phyloP scores from a whole-genome alignment of 2,888 invertebrate species.

The Arge pagana region DNA sequence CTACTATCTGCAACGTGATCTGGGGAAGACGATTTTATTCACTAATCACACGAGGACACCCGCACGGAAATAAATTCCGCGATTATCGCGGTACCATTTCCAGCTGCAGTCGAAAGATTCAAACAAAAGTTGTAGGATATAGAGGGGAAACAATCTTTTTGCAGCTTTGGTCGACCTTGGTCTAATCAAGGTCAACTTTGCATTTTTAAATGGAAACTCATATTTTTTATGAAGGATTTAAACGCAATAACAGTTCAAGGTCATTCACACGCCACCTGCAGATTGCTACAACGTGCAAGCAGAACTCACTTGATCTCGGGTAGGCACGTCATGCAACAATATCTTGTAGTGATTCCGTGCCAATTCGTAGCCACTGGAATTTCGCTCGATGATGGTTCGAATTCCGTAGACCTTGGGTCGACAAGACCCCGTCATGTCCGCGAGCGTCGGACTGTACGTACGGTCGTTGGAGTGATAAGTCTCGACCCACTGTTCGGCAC shows the following conservation, averaged over 20 bases:
- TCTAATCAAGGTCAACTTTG: no score
- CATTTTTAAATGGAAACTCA: no score
- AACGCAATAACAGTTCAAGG: no score
- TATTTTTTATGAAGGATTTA: no score
- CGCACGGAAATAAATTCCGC: constrained; percentile 5
- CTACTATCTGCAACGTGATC: constrained; percentile 56
- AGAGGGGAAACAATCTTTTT: no score
- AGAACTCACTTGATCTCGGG: constrained; percentile 52
- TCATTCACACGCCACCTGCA: no score
- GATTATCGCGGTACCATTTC: no score
- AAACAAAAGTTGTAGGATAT: no score
- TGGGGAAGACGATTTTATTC: constrained; percentile 37
- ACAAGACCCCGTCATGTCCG: constrained; percentile 55
- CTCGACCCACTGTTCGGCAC: constrained; percentile 51
- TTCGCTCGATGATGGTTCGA: constrained; percentile 50
- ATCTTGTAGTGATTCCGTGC: constrained; percentile 56
- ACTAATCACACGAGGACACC: neutral
- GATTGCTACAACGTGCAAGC: no score
- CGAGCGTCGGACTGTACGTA: constrained; percentile 49
- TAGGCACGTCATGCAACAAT: constrained; percentile 42
- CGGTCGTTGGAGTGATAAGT: constrained; percentile 42
- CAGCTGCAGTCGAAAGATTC: no score
- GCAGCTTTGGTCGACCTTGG: no score
- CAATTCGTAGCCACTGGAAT: constrained; percentile 46
- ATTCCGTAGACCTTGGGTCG: constrained; percentile 60